Conservation (phyloP, 2,797 vertebrate genomes). For the Neosilurus hyrtlii region DNA sequence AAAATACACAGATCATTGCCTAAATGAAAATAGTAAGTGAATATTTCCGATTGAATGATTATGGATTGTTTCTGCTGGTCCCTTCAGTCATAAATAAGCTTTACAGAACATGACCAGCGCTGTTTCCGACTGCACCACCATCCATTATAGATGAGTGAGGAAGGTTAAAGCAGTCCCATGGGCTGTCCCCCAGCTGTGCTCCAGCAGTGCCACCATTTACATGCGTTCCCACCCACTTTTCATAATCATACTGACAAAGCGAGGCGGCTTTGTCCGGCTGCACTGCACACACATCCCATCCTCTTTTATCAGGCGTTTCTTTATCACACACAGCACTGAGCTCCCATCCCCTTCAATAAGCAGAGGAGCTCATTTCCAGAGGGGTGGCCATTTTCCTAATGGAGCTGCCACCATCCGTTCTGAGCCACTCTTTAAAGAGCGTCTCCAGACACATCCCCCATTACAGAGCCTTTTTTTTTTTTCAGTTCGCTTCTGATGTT, state of each 20-base stretch:
- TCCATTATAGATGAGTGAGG: constrained; percentile 51
- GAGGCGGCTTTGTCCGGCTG: constrained; percentile 17
- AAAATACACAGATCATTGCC: background rate
- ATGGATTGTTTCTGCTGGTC: background rate
- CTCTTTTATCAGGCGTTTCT: constrained; percentile 12
- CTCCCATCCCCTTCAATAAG: constrained; percentile 22
- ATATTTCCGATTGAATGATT: background rate
- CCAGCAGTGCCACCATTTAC: constrained; percentile 48
- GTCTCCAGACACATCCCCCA: constrained; percentile 31
- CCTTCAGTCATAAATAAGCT: constrained; percentile 1
- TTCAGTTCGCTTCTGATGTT: constrained; percentile 25
- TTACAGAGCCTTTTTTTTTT: constrained; percentile 29
- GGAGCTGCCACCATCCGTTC: constrained; percentile 42
- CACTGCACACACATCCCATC: constrained; percentile 17
- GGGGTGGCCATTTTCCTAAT: constrained; percentile 42
- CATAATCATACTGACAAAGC: constrained; percentile 45
- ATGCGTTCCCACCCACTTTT: constrained; percentile 45
- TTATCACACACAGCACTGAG: constrained; percentile 1
- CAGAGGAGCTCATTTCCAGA: constrained; percentile 30
- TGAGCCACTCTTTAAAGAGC: constrained; percentile 17
- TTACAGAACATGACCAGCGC: constrained; percentile 14
- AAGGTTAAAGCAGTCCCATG: constrained; percentile 38
- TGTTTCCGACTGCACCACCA: constrained; percentile 36
- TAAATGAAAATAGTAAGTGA: background rate
- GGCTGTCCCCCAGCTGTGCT: constrained; percentile 46